These are phyloP conservation scores for Agrotis puta DNA, from an alignment of 2,888 invertebrate species.

Conservation along the genomic window DNA sequence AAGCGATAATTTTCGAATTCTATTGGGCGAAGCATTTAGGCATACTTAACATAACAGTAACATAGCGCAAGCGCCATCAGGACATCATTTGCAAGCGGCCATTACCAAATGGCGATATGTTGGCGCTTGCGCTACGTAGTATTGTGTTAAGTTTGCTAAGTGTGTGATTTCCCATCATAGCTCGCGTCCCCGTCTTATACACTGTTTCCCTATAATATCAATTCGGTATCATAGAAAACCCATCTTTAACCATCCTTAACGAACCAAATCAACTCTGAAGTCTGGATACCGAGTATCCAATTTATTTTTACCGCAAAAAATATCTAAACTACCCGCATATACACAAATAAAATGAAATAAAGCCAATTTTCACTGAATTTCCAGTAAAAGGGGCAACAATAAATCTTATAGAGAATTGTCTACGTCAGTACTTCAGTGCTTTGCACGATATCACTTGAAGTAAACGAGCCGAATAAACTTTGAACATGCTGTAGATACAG, in stretches of 20 bases:
- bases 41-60: no score
- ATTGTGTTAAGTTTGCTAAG: no score
- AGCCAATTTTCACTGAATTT: conserved; percentile 74
- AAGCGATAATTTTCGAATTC: no score
- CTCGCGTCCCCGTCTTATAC: no score
- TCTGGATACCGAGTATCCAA: conserved; percentile 35
- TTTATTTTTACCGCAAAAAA: conserved; percentile 47
- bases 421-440: conserved; percentile 59
- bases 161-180: no score
- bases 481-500: conserved; percentile 32
- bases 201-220: no score
- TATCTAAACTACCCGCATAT: conserved; percentile 57
- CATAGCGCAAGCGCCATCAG: no score
- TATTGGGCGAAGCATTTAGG: no score
- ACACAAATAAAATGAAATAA: conserved; percentile 77
- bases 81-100: no score
- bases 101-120: no score
- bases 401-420: conserved; percentile 76
- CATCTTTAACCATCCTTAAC: neutral
- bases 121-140: no score
- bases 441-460: conserved; percentile 50
- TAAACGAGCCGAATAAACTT: conserved; percentile 49
- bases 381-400: conserved; percentile 77
- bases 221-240: no score
- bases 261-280: conserved; percentile 12